Base-by-base conservation (phyloP, 2,888 invertebrate genomes). In the Drosophila pegasa region DNA sequence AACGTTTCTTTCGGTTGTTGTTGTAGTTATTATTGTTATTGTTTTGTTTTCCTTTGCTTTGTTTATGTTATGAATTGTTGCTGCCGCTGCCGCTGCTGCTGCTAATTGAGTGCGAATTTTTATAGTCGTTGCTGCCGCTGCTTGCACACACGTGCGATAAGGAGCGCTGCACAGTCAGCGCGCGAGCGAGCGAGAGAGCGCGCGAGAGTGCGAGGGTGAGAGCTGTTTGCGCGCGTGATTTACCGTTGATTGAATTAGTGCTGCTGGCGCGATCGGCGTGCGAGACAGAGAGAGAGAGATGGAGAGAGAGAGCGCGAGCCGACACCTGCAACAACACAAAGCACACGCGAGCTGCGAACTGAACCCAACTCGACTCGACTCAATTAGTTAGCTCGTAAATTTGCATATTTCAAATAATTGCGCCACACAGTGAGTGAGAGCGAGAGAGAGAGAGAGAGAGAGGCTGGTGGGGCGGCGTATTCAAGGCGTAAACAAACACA, bases 381-480 rank as follows among this genome's bases (percentile, higher is more conserved):
- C 85, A 85, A 87, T 87, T 87, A 87, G 78, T 87, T 80, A 88
- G 82, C 78, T 86, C 88, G 84, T 87, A 81, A 81, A 88, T 86
- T 87, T 80, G 84, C 81, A 88, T 87, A 78, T 82, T 87, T 85
- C 65, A 52, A 75, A 77, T 82, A 64, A 74, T 78, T 77, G 69
- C 65, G 64, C 55, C 71, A 66, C 71, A 71, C 67, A 67, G 22
- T 22, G 14, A 25, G 41, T 25, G 25, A 2, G 25, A 20, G 20
- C 2, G 31, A 31, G 9, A 9, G 29, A 29, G 29, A 2, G 29
- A 9, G 31, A 1, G 33, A n/a, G n/a, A 35, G n/a, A 5, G n/a
- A 14, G 40, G 45, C 50, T 50, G 41, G 47, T 40, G 22, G 45
- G 25, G 6, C 18, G 38, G 35, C 18, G 48, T 10, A 35, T 41